Conservation (phyloP, 2,888 invertebrate species). For the Cataglyphis cursor region DNA sequence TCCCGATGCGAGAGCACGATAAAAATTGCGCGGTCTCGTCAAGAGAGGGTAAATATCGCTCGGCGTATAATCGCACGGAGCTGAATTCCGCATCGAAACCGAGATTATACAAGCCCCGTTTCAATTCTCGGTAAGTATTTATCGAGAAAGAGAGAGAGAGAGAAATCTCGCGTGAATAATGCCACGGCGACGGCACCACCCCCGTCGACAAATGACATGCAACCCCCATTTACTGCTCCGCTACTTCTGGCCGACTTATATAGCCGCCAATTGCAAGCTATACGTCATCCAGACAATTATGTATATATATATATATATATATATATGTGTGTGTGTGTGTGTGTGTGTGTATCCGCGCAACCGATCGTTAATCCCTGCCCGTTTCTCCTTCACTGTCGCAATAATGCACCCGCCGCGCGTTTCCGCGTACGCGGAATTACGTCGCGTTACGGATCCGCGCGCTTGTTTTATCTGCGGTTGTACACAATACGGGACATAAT, state of each 20-base stretch:
- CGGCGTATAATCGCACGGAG: not conserved
- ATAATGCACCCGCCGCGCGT: constrained; percentile 36
- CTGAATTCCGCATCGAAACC: constrained; percentile 19
- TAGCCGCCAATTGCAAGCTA: constrained; percentile 25
- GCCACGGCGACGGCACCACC: constrained; percentile 29
- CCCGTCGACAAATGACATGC: constrained; percentile 48
- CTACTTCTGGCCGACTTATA: constrained; percentile 53
- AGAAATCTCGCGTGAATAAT: constrained; percentile 44
- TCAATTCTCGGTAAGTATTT: constrained; percentile 8
- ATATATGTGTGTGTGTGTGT: no score
- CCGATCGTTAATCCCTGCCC: constrained; percentile 51
- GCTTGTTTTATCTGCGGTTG: constrained; percentile 11
- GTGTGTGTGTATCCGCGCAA: not conserved
- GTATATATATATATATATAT: not conserved
- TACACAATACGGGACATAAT: not conserved
- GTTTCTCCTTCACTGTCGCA: constrained; percentile 42
- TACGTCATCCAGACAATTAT: constrained; percentile 37
- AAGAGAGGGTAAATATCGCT: constrained; percentile 10
- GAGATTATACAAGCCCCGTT: constrained; percentile 10
- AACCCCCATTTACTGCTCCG: constrained; percentile 44
- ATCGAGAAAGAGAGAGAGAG: constrained; percentile 17
- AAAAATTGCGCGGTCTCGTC: constrained; percentile 1
- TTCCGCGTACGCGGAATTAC: constrained; percentile 46
- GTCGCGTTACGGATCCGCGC: constrained; percentile 27
- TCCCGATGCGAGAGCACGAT: not conserved